Base-by-base conservation (phyloP, 1,140 invertebrate species). In the Microplitis demolitor region DNA sequence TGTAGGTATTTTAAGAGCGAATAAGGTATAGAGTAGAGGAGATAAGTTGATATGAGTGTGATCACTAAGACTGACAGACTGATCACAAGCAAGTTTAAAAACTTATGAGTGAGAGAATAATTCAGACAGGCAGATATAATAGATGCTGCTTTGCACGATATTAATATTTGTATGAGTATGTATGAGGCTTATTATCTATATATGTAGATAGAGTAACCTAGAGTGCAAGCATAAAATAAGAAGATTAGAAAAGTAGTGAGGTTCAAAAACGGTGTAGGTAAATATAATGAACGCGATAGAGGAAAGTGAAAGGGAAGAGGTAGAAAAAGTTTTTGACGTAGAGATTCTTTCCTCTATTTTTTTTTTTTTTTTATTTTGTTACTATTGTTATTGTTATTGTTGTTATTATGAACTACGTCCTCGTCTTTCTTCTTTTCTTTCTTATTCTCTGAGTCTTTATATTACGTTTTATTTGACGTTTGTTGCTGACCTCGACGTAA, bases 231-330 rank as follows among this genome's bases (percentile, higher is more conserved):
- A 45, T 11, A 39, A 64, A 64, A 13, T 31, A 53, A 51, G 39
- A 51, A 45, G 16, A 50, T 61, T 24, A 3, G 33, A 50, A 53
- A 24, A 66, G 39, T 31, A 66, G 45, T 8, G 11, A 50, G 62
- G 34, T 11, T 5, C n/a, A 64, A 24, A 53, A 11, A 45, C 11
- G 63, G 33, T 56, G 16, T 72, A 8, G 34, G 6, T 37, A 13
- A 71, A 71, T 39, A 51, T 54, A 64, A 71, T 66, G 11, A 45
- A 66, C 54, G 53, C 71, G 76, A 78, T 77, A 75, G 77, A 80
- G 75, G 78, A 80, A 80, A 80, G 79, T 80, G 79, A 80, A 80
- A 80, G 79, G 78, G 77, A 78, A 76, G 39, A 45, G 74, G 74
- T 80, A 78, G 79, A 80, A 78, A 80, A 77, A 77, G 77, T 77